Evolutionary conservation across 2,888 invertebrate species (phyloP), one percentile per base, ranked within the genome.

Genomic region (Mimumesa dahlbomi): DNA sequence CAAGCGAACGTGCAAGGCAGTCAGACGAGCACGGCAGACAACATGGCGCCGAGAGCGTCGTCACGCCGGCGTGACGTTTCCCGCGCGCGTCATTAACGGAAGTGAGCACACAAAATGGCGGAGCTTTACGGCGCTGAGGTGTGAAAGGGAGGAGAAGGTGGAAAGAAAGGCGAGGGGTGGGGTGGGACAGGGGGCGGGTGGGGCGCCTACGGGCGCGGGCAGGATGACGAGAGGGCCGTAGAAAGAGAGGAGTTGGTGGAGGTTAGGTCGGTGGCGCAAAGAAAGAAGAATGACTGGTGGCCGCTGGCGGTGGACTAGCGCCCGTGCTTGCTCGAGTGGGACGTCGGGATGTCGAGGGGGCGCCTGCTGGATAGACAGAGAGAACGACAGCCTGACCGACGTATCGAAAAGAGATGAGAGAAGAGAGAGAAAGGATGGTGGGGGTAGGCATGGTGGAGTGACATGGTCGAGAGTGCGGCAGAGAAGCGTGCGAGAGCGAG

Each of bases 81-180:
- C 84, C 84, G 84, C 83, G 78, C 85, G 84, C 88, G 87, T 87
- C 88, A 88, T 85, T 86, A 85, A 86, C 87, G 87, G 87, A 88
- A 88, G 88, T 87, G 86, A 85, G 84, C 79, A 82, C 82, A 85
- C 88, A 88, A 89, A 82, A 89, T 88, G 88, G 88, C 86, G 79
- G 86, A 82, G 75, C 81, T 81, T 84, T 77, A 81, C 74, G 73
- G 78, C 71, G 76, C 57, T 69, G 84, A 86, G 84, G 87, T 86
- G 87, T 83, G 83, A 86, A 87, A 84, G 85, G 75, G 79, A 72
- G 76, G 82, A 77, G 76, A 77, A 65, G 34, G 66, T 38, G 46
- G 16, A 6, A 19, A 40, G 9, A 40, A 14, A 43, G 50, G 58
- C 14, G 31, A n/a, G 16, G 73, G 58, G 40, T 29, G 54, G 58